These are phyloP conservation scores for Pampus argenteus DNA, from an alignment of 2,797 vertebrate species.

Conservation along the genomic window DNA sequence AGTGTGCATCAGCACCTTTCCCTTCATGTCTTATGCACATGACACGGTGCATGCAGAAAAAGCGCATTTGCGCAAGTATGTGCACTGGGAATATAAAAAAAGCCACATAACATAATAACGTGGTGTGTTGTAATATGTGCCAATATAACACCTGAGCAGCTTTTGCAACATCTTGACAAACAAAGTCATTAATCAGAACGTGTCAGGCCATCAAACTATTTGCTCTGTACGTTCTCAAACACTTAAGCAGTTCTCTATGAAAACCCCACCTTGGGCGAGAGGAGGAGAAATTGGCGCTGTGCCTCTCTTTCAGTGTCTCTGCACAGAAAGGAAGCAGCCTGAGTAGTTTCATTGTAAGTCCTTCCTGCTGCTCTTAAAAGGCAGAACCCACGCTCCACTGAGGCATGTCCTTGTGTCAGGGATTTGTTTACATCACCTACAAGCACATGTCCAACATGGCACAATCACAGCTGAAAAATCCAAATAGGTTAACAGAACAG, in stretches of 20 bases:
- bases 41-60: neutral
- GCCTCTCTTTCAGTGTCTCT: slow-evolving; percentile 56
- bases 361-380: slow-evolving; percentile 71
- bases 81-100: slow-evolving; percentile 28
- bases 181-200: slow-evolving; percentile 71
- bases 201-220: slow-evolving; percentile 63
- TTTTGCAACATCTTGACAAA: slow-evolving; percentile 65
- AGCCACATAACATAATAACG: slow-evolving; percentile 24
- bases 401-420: slow-evolving; percentile 37
- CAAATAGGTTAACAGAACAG: slow-evolving; percentile 5
- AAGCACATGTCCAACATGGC: slow-evolving; percentile 16
- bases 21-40: slow-evolving; percentile 3
- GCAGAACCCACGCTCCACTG: slow-evolving; percentile 37
- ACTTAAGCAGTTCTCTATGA: slow-evolving; percentile 59
- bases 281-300: slow-evolving; percentile 68
- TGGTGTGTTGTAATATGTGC: slow-evolving; percentile 43
- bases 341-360: slow-evolving; percentile 71
- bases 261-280: slow-evolving; percentile 67
- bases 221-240: slow-evolving; percentile 61
- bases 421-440: slow-evolving; percentile 36
- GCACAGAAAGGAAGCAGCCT: slow-evolving; percentile 72
- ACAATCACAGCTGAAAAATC: slow-evolving; percentile 8
- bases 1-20: slow-evolving; percentile 44
- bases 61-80: slow-evolving; percentile 12
- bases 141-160: slow-evolving; percentile 63